Evolutionary conservation across 2,113 vertebrate species (phyloP).

Genomic region (Herpetotheres cachinnans): DNA sequence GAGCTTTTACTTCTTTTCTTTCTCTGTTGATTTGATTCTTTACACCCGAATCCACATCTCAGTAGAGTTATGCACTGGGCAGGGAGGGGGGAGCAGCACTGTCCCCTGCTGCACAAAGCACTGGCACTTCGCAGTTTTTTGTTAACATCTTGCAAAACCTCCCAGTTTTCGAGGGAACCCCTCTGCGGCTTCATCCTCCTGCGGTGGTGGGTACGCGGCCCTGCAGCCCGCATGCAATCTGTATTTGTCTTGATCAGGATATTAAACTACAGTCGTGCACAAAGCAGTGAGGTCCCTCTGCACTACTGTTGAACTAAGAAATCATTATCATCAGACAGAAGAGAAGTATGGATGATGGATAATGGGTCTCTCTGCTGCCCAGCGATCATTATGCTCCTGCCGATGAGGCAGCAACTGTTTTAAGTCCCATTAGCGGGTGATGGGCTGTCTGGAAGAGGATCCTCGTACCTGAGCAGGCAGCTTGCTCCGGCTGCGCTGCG

Average conservation of each 20-base stretch:
- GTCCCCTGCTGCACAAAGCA: neutral
- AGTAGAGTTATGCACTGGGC: neutral
- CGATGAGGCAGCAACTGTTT: conserved; percentile 75
- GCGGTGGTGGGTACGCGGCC: neutral
- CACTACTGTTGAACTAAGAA: conserved; percentile 68
- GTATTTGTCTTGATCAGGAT: conserved; percentile 65
- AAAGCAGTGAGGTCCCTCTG: conserved; percentile 66
- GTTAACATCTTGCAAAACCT: neutral
- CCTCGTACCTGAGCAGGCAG: conserved; percentile 60
- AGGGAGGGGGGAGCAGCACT: neutral
- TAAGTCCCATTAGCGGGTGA: conserved; percentile 78
- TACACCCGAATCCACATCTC: neutral
- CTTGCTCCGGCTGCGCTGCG: conserved; percentile 26
- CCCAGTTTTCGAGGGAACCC: neutral
- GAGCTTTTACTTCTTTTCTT: neutral
- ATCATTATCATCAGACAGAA: conserved; percentile 73
- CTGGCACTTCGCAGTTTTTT: neutral
- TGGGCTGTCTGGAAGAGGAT: conserved; percentile 77
- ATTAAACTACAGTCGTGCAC: conserved; percentile 51
- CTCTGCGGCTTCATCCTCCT: neutral
- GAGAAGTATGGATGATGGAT: conserved; percentile 71
- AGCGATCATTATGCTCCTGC: conserved; percentile 71
- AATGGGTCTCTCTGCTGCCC: conserved; percentile 76
- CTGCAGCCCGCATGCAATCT: conserved; percentile 22
- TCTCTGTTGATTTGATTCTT: neutral